A percentile compares a stretch with the other conserved stretches of the same genome.
Conservation (phyloP, 2,113 vertebrate species). For the Neoarius graeffei region DNA sequence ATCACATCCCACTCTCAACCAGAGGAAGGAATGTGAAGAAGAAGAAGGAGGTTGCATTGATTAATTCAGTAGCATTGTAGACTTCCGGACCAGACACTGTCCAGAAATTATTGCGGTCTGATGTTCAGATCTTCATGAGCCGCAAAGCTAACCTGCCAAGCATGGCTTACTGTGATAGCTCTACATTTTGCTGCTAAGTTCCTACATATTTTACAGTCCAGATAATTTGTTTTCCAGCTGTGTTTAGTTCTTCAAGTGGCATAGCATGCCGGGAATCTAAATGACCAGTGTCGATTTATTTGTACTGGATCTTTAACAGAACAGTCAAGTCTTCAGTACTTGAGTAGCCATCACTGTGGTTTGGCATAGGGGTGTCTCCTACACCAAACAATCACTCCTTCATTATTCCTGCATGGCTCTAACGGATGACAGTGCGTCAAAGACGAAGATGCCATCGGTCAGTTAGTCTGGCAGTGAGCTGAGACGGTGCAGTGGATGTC, state of each 20-base stretch:
- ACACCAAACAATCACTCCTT: neutral
- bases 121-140: too few relatives aligned
- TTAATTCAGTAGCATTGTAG: too few relatives aligned
- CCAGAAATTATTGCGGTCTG: too few relatives aligned
- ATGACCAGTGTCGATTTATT: neutral
- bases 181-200: neutral
- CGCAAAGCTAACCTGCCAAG: neutral
- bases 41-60: too few relatives aligned
- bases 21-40: too few relatives aligned
- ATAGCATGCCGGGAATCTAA: neutral
- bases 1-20: too few relatives aligned
- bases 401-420: slow-evolving; percentile 3
- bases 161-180: neutral
- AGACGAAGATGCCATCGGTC: slow-evolving; percentile 60
- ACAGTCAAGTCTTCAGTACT: neutral
- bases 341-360: neutral
- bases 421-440: slow-evolving; percentile 52
- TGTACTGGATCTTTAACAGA: neutral
- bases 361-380: neutral
- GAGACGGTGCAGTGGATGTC: slow-evolving; percentile 26
- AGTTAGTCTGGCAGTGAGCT: slow-evolving; percentile 57
- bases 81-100: too few relatives aligned
- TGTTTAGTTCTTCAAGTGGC: neutral
- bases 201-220: too few relatives aligned
- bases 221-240: neutral